phyloP scores from a whole-genome alignment of 2,888 invertebrate genomes.

The Ormyrus labotus region DNA sequence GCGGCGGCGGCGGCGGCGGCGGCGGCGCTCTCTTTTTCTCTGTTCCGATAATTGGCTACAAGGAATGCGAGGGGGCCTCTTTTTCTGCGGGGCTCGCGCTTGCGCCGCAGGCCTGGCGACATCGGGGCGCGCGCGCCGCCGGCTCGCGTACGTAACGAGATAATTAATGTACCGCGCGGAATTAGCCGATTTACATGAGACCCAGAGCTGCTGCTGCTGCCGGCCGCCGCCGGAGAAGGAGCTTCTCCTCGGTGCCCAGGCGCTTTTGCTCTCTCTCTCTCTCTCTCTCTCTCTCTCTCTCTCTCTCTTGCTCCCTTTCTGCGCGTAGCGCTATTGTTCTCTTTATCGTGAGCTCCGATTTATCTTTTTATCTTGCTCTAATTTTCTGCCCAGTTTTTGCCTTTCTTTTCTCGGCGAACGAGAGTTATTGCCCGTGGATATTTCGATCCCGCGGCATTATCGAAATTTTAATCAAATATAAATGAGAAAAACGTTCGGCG shows the following conservation, averaged over 20 bases:
- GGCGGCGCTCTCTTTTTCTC: conserved; percentile 61
- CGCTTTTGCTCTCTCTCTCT: not conserved
- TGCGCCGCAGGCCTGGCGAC: conserved; percentile 55
- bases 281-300: not conserved
- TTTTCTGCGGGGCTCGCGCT: conserved; percentile 52
- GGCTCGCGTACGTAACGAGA: conserved; percentile 67
- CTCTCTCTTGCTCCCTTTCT: conserved; percentile 2
- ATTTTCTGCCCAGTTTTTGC: conserved; percentile 32
- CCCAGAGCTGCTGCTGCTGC: conserved; percentile 7
- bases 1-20: conserved; percentile 45
- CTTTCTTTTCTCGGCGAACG: not conserved
- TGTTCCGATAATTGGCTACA: conserved; percentile 65
- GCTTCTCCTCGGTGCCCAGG: not conserved
- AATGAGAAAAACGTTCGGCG: too few species aligned
- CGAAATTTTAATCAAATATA: too few species aligned
- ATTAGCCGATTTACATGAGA: conserved; percentile 72
- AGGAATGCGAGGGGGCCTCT: conserved; percentile 59
- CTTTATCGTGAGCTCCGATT: not conserved
- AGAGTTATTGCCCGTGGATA: too few species aligned
- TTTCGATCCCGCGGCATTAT: too few species aligned
- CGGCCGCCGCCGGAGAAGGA: not conserved
- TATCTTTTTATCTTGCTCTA: conserved; percentile 36
- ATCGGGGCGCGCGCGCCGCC: conserved; percentile 58
- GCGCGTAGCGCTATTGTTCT: conserved; percentile 36
- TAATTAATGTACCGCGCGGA: conserved; percentile 71